Percentiles rank a stretch among this genome's conserved stretches.
phyloP scores from a whole-genome alignment of 2,113 vertebrate genomes.

The Ochotona curzoniae region DNA sequence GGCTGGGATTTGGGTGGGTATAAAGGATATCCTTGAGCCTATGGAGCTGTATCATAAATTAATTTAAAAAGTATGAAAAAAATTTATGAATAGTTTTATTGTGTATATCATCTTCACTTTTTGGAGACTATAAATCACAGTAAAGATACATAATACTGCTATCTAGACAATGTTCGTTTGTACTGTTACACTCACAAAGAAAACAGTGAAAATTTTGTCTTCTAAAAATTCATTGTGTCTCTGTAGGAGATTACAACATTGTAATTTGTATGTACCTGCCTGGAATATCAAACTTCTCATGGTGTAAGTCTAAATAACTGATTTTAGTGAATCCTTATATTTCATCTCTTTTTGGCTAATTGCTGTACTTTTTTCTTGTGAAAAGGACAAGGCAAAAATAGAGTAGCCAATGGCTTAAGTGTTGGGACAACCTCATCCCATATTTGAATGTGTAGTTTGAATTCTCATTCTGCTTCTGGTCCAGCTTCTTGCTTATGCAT shows the following conservation, averaged over 20 bases:
- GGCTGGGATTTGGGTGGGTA: no score
- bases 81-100: neutral
- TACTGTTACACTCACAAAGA: neutral
- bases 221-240: conserved; percentile 48
- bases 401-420: no score
- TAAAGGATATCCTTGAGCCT: no score
- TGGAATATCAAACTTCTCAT: neutral
- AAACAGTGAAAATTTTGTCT: neutral
- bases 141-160: neutral
- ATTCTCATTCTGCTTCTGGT: no score
- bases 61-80: no score
- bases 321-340: neutral
- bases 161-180: neutral
- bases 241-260: neutral
- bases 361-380: neutral
- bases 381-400: neutral
- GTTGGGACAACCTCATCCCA: no score
- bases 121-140: neutral
- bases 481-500: no score
- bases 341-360: neutral
- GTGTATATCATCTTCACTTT: no score
- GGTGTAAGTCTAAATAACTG: conserved; percentile 1
- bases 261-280: neutral
- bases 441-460: no score
- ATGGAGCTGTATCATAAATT: no score